Evolutionary conservation across 2,888 invertebrate genomes (phyloP).

Genomic region (Priocnemis perturbator): DNA sequence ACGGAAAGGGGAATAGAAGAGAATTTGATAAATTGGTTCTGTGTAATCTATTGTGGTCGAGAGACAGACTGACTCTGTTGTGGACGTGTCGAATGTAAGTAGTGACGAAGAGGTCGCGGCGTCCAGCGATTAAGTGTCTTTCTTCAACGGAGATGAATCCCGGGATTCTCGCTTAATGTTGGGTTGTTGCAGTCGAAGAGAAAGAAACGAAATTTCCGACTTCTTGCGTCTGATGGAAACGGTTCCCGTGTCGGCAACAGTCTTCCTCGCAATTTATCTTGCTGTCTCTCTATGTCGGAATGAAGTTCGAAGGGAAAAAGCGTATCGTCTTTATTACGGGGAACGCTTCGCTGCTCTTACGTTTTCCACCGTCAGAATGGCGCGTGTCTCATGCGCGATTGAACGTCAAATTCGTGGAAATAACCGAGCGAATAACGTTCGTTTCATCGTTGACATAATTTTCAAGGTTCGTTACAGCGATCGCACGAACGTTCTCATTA

Average conservation of each 20-base stretch:
- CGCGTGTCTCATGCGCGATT: too few relatives aligned
- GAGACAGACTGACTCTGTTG: too few relatives aligned
- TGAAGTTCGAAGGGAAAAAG: conserved; percentile 25
- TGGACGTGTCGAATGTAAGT: too few relatives aligned
- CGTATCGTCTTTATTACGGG: conserved; percentile 27
- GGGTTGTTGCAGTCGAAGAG: conserved; percentile 16
- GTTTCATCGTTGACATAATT: too few relatives aligned
- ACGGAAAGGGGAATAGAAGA: too few relatives aligned
- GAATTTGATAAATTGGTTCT: too few relatives aligned
- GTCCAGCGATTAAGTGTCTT: conserved; percentile 7
- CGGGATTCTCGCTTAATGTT: conserved; percentile 22
- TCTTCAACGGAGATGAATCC: conserved; percentile 17
- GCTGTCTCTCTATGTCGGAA: conserved; percentile 17
- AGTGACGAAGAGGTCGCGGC: neutral
- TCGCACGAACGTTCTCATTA: too few relatives aligned
- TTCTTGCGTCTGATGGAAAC: conserved; percentile 26
- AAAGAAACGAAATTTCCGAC: conserved; percentile 12
- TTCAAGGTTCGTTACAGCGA: too few relatives aligned
- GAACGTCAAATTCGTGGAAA: neutral
- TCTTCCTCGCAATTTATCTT: conserved; percentile 48
- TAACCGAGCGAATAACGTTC: too few relatives aligned
- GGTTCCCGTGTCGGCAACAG: conserved; percentile 35
- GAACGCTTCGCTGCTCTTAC: conserved; percentile 5
- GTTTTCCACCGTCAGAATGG: neutral
- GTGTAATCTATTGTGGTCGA: too few relatives aligned